Evolutionary conservation across 2,113 vertebrate species (phyloP), one percentile per base, ranked within the genome.

Genomic region (Dolichotis patagonum): DNA sequence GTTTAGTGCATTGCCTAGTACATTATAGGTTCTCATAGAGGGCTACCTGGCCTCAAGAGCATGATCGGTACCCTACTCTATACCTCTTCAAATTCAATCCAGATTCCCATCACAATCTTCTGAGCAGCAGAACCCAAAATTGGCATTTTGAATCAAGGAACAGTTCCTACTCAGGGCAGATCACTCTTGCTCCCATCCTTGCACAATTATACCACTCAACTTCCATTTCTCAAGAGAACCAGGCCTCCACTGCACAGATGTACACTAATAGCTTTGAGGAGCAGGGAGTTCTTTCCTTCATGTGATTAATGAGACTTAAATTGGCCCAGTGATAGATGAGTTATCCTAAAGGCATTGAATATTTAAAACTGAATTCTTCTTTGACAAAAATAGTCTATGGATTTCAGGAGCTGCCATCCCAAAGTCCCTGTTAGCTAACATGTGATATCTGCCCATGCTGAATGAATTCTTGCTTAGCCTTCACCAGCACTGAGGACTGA

Each of bases 361-460:
- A 91, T 97, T 97, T 97, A 94, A 97, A 96, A 97, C 75, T 86
- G 88, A 81, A 95, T 96, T 97, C 97, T 98, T 97, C 97, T 97
- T 97, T 97, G 84, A 95, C 91, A 96, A 95, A 85, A 90, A 97
- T 58, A 96, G 75, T n/a, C 91, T 17, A 2, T 95, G 65, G 4
- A 2, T 92, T 96, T 75, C 49, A 75, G 95, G 38, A 84, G 32
- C 28, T 69, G 58, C 78, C 52, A 60, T 94, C 95, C 82, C 11
- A 22, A 5, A 22, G 84, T 67, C 65, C 88, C 96, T 63, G 38
- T 35, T 1, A 58, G 73, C n/a, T 0, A 4, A 32, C 88, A 93
- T 2, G 1, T 93, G 95, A 81, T 43, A 52, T 56, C 85, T 86
- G 78, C 22, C 3, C 0, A 13, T 0, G 24, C 43, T 49, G 85